Conservation (phyloP, 1,140 invertebrate species). For the Ceratosolen fusciceps region DNA sequence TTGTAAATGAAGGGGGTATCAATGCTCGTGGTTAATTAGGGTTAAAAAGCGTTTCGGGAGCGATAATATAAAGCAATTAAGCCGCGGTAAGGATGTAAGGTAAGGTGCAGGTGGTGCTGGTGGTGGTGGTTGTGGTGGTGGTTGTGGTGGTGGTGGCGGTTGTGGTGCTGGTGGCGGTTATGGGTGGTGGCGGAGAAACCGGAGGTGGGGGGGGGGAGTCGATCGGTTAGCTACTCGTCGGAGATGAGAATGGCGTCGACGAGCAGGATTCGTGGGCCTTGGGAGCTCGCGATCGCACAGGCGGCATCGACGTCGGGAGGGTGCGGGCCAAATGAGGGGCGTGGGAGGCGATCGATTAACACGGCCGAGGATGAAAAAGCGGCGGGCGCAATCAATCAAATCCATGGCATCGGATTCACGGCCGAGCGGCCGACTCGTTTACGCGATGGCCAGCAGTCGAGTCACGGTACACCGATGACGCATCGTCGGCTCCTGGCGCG, state of each 20-base stretch:
- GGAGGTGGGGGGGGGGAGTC: too few species aligned
- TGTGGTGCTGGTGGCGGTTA: too few species aligned
- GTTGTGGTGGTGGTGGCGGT: too few species aligned
- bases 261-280: neutral
- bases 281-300: neutral
- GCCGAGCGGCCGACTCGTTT: conserved; percentile 45
- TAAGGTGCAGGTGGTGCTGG: too few species aligned
- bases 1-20: neutral
- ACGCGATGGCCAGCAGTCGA: conserved; percentile 5
- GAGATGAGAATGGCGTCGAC: too few species aligned
- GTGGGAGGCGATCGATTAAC: neutral
- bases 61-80: neutral
- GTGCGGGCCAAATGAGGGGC: too few species aligned
- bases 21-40: neutral
- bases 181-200: too few species aligned
- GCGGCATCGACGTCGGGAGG: neutral
- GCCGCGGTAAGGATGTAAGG: neutral
- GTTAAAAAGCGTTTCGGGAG: neutral
- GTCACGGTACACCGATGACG: conserved; percentile 47
- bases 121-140: too few species aligned
- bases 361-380: neutral
- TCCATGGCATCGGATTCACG: conserved; percentile 31
- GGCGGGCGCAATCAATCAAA: conserved; percentile 33
- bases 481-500: conserved; percentile 40
- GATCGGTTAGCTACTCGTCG: too few species aligned